Base-by-base conservation (phyloP, 2,888 invertebrate species). In the Polydrusus cervinus region DNA sequence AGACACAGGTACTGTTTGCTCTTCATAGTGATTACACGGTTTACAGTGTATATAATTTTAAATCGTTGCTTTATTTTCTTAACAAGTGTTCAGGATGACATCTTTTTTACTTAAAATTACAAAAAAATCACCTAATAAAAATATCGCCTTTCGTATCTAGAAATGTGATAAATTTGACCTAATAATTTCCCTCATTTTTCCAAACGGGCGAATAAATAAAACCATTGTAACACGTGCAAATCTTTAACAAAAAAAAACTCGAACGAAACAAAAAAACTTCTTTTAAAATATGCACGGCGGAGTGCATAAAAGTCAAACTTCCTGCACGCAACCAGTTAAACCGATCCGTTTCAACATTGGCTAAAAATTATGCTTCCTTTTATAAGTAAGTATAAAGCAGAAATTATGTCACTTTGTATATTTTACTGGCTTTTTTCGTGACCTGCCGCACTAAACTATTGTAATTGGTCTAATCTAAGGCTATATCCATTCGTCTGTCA, bases 361-460 rank as follows among this genome's bases (percentile, higher is more conserved):
- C 76, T 79, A 77, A 78, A 34, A 81, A 78, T 81, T 80, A 81
- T 80, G 78, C 77, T 81, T 81, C 81, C 80, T 78, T 79, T 75
- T 76, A 69, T 57, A 57, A 57, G 57, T 38, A 38, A 57, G 57
- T 57, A 57, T 78, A 71, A 72, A 78, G 73, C 75, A 72, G 75
- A 76, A 81, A 79, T 81, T 80, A 80, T 79, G 79, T 80, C 80
- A 80, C 79, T 80, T 78, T 80, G 77, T 80, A 79, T 64, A 74
- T 79, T 80, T 80, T 79, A 81, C 79, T 80, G 74, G 78, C 73
- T 43, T 76, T 79, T 81, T 65, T 74, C 81, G 81, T 81, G 81
- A 79, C 80, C 74, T 74, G 74, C 71, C 40, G 77, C 78, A 76
- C 75, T 81, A 74, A 78, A 78, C 68, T 65, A 79, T 74, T 55